A percentile compares a stretch with the other conserved stretches of the same genome.
Conservation (phyloP, 2,888 invertebrate species). For the Pandemis heparana region DNA sequence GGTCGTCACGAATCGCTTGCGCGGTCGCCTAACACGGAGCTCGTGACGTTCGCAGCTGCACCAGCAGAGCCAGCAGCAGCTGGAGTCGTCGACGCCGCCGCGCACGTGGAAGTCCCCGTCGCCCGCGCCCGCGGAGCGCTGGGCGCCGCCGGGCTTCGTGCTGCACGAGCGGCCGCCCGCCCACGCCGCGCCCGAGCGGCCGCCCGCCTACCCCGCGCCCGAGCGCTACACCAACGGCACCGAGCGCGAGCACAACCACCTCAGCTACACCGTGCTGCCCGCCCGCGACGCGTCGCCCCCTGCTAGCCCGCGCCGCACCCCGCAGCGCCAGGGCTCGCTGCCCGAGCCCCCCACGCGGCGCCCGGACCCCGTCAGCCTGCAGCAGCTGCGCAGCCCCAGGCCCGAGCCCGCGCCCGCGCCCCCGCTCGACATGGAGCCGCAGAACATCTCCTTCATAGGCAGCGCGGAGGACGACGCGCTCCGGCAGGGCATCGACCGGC, state of each 20-base stretch:
- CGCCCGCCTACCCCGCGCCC: too few species aligned
- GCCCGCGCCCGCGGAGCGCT: constrained; percentile 64
- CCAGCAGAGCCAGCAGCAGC: constrained; percentile 58
- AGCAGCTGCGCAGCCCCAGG: constrained; percentile 86
- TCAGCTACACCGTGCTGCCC: constrained; percentile 86
- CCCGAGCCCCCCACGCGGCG: constrained; percentile 60
- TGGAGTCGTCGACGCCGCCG: constrained; percentile 52
- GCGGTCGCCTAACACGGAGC: neutral
- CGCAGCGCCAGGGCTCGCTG: constrained; percentile 86
- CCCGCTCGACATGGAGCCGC: constrained; percentile 93
- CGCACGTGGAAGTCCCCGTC: constrained; percentile 75
- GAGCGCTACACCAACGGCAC: constrained; percentile 65
- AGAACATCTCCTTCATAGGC: constrained; percentile 96
- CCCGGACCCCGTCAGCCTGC: constrained; percentile 78
- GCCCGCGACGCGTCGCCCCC: constrained; percentile 80
- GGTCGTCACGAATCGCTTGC: too few species aligned
- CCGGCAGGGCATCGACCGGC: constrained; percentile 89
- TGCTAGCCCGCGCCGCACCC: constrained; percentile 84
- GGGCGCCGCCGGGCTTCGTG: constrained; percentile 87
- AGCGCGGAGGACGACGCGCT: constrained; percentile 86
- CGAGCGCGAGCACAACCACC: constrained; percentile 78
- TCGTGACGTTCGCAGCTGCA: constrained; percentile 64
- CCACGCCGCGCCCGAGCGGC: too few species aligned
- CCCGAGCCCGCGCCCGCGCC: constrained; percentile 89
- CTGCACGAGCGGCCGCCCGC: constrained; percentile 87